Evolutionary conservation across 2,113 vertebrate species (phyloP).

Genomic region (Centrocercus urophasianus): DNA sequence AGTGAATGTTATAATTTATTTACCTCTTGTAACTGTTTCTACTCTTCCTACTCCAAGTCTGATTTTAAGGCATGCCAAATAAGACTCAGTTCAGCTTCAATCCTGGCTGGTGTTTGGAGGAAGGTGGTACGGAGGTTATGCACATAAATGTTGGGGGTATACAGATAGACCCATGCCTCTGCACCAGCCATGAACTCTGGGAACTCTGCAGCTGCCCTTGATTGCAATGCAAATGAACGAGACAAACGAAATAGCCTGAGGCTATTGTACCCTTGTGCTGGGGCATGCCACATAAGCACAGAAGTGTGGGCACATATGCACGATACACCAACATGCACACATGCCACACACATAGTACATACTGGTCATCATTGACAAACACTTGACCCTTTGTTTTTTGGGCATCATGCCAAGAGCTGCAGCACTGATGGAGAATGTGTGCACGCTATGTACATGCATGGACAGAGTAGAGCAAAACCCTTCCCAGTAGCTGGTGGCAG

Average conservation of each 20-base stretch:
- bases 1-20: background rate
- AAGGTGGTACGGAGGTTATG: background rate
- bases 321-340: background rate
- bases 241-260: background rate
- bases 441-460: accelerated
- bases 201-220: background rate
- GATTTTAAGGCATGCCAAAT: background rate
- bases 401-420: background rate
- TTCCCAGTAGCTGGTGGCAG: background rate
- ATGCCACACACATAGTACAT: accelerated
- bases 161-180: background rate
- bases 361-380: background rate
- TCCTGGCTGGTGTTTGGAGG: background rate
- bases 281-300: background rate
- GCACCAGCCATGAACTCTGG: background rate
- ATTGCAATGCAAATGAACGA: accelerated
- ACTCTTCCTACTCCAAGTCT: background rate
- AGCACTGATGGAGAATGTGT: background rate
- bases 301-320: accelerated
- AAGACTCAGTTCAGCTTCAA: background rate
- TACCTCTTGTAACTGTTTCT: conserved; percentile 4
- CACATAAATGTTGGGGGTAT: accelerated
- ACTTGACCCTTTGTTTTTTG: background rate
- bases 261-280: accelerated
- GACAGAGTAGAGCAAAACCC: background rate